These are phyloP conservation scores for Muscidifurax raptorellus DNA, from an alignment of 1,140 invertebrate species.

Conservation along the genomic window DNA sequence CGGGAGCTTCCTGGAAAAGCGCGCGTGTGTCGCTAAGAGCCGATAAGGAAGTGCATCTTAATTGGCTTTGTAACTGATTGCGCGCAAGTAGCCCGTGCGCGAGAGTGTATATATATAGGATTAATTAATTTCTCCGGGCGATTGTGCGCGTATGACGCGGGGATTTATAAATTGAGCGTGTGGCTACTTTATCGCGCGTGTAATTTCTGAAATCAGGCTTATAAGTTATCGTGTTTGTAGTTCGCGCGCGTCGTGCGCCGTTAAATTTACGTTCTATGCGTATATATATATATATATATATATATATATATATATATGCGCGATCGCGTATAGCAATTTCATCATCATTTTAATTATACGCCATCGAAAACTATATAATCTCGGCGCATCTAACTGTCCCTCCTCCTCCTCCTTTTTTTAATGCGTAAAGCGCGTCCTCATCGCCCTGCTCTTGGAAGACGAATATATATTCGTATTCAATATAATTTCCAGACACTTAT, in stretches of 20 bases:
- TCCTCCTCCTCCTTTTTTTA: no score
- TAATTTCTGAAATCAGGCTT: not conserved
- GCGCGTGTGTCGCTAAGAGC: no score
- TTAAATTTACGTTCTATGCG: slow-evolving; percentile 5
- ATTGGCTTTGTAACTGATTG: not conserved
- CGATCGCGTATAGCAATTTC: no score
- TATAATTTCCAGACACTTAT: not conserved
- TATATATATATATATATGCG: no score
- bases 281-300: no score
- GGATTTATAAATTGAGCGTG: not conserved
- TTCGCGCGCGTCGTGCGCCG: not conserved
- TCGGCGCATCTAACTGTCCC: no score
- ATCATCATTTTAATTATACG: not conserved
- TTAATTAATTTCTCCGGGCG: not conserved
- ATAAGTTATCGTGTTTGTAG: not conserved
- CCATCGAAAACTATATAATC: no score
- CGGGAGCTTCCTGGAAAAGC: not conserved
- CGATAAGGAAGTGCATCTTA: slow-evolving; percentile 9
- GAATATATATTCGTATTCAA: no score
- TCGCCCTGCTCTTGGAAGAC: not conserved
- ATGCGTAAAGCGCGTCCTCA: no score
- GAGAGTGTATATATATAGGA: no score
- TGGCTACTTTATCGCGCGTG: not conserved
- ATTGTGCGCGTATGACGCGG: no score
- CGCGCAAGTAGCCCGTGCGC: not conserved